phyloP scores from a whole-genome alignment of 1,140 invertebrate species.

The Leptinotarsa lineolata region DNA sequence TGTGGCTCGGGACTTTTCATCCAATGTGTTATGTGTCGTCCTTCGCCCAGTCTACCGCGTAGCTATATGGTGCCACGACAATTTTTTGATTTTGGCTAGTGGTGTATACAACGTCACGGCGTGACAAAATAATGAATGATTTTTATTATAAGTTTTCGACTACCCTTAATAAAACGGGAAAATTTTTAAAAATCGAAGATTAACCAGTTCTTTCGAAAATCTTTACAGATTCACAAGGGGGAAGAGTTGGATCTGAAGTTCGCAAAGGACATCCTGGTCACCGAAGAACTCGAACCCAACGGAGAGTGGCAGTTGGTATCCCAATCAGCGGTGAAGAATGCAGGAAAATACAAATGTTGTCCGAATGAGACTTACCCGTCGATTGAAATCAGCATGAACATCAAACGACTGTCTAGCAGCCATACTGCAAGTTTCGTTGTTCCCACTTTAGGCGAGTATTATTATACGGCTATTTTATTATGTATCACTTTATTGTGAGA shows the following conservation, averaged over 20 bases:
- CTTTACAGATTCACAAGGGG: conserved; percentile 55
- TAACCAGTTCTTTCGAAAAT: not conserved
- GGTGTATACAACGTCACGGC: too few species aligned
- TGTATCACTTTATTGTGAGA: too few species aligned
- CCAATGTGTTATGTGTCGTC: too few species aligned
- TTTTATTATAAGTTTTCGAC: not conserved
- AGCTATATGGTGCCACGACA: too few species aligned
- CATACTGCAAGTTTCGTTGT: conserved; percentile 54
- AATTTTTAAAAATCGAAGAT: not conserved
- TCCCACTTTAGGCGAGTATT: conserved; percentile 58
- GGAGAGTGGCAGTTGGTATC: conserved; percentile 54
- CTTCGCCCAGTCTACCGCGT: too few species aligned
- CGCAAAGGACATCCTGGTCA: conserved; percentile 36
- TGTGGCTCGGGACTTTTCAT: too few species aligned
- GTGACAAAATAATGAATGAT: not conserved
- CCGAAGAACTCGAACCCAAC: conserved; percentile 48
- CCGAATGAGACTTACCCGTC: conserved; percentile 59
- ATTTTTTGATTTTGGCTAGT: too few species aligned
- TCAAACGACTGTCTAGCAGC: conserved; percentile 56
- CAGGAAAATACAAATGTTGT: conserved; percentile 54
- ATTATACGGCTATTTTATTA: not conserved
- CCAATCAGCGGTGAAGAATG: conserved; percentile 43
- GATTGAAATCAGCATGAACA: conserved; percentile 54
- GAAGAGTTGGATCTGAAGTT: conserved; percentile 62
- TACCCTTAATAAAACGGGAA: not conserved